These are phyloP conservation scores for Rafetus swinhoei DNA, from an alignment of 2,113 vertebrate genomes.

Conservation along the genomic window DNA sequence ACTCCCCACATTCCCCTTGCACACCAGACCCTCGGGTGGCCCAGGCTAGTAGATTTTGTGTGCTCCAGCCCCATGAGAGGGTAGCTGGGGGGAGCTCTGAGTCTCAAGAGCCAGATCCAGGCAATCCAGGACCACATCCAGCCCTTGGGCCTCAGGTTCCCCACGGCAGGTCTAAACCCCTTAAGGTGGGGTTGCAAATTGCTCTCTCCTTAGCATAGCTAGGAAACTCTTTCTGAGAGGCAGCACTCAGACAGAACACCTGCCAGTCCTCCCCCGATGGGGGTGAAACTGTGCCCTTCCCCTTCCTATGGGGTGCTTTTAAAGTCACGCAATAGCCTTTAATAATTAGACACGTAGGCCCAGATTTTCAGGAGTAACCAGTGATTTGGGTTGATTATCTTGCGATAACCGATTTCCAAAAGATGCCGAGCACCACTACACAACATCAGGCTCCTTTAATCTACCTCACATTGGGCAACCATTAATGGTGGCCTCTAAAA, in stretches of 20 bases:
- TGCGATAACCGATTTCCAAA: background rate
- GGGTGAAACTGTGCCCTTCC: background rate
- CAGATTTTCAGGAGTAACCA: background rate
- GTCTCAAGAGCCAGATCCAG: too few relatives aligned
- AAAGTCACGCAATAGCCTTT: background rate
- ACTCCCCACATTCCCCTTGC: too few relatives aligned
- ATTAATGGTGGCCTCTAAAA: background rate
- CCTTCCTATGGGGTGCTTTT: background rate
- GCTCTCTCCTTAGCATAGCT: background rate
- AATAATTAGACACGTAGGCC: background rate
- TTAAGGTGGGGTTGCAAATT: background rate
- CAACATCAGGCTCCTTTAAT: background rate
- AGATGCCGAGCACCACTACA: background rate
- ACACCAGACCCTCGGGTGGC: too few relatives aligned
- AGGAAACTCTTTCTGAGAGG: background rate
- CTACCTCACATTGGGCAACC: background rate
- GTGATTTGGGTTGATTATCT: background rate
- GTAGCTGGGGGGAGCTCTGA: too few relatives aligned
- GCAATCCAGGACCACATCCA: too few relatives aligned
- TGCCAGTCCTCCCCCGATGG: background rate
- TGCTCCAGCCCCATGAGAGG: too few relatives aligned
- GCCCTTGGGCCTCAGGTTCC: too few relatives aligned
- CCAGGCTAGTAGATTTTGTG: too few relatives aligned
- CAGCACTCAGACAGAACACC: background rate
- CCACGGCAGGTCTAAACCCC: background rate